Evolutionary conservation across 2,797 vertebrate species (phyloP).

Genomic region (Chromis chromis): DNA sequence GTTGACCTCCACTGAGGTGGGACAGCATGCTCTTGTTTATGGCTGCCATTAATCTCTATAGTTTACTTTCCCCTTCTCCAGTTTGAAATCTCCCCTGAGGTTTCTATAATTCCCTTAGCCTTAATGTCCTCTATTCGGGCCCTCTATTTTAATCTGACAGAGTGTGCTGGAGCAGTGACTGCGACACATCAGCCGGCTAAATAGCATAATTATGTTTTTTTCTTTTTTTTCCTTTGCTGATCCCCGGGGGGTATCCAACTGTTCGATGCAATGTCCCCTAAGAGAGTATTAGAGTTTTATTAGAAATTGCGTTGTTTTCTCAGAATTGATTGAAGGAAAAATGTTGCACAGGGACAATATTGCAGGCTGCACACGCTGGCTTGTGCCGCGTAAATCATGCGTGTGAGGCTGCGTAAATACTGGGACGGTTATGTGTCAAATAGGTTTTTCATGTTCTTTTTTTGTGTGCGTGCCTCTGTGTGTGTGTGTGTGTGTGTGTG

Average conservation of each 20-base stretch:
- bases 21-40: constrained; percentile 79
- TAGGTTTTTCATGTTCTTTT: background rate
- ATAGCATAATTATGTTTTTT: constrained; percentile 83
- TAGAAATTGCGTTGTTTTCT: constrained; percentile 64
- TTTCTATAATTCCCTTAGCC: constrained; percentile 84
- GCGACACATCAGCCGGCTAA: constrained; percentile 86
- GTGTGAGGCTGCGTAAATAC: constrained; percentile 50
- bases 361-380: background rate
- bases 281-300: constrained; percentile 72
- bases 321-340: constrained; percentile 51
- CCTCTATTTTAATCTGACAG: constrained; percentile 85
- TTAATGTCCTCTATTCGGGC: constrained; percentile 84
- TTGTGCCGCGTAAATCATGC: constrained; percentile 47
- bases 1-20: constrained; percentile 72
- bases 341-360: constrained; percentile 48
- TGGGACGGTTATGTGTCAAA: constrained; percentile 55
- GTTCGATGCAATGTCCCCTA: constrained; percentile 74
- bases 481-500: background rate
- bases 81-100: constrained; percentile 85
- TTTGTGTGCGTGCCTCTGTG: background rate
- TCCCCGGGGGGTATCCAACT: constrained; percentile 68
- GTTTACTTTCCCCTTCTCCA: constrained; percentile 83
- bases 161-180: constrained; percentile 83
- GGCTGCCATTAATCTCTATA: constrained; percentile 86
- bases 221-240: constrained; percentile 43